Evolutionary conservation across 2,888 invertebrate species (phyloP).

Genomic region (Orchesellides sinensis): DNA sequence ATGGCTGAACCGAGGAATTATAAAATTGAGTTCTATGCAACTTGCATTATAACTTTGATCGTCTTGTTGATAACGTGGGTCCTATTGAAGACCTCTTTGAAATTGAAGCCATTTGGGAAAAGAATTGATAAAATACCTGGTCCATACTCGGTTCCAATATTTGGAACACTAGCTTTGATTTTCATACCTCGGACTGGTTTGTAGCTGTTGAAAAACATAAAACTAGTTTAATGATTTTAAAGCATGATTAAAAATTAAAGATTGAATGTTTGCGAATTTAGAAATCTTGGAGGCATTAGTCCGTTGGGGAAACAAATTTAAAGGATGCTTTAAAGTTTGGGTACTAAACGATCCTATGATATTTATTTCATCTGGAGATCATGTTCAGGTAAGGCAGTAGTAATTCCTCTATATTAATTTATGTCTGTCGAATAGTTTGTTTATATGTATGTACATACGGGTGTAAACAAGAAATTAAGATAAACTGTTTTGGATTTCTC

Average conservation of each 20-base stretch:
- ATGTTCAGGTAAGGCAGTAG: background rate
- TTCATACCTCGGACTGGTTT: conserved; percentile 4
- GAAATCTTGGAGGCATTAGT: conserved; percentile 6
- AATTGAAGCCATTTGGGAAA: conserved; percentile 4
- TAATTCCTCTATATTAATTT: too few relatives aligned
- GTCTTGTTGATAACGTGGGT: background rate
- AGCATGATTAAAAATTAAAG: too few relatives aligned
- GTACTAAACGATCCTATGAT: background rate
- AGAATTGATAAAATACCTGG: background rate
- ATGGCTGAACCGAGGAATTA: too few relatives aligned
- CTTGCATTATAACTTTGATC: too few relatives aligned
- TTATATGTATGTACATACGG: too few relatives aligned
- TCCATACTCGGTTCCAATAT: background rate
- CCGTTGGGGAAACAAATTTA: background rate
- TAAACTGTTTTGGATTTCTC: background rate
- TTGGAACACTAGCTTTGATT: background rate
- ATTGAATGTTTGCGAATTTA: background rate
- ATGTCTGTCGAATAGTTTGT: too few relatives aligned
- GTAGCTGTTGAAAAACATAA: background rate
- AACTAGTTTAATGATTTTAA: background rate
- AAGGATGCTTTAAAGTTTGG: conserved; percentile 14
- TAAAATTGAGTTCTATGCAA: too few relatives aligned
- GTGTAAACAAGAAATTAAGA: too few relatives aligned
- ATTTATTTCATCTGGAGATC: background rate
- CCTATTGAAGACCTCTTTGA: background rate